Conservation (phyloP, 2,797 vertebrate genomes). For the Myripristis jacobus region DNA sequence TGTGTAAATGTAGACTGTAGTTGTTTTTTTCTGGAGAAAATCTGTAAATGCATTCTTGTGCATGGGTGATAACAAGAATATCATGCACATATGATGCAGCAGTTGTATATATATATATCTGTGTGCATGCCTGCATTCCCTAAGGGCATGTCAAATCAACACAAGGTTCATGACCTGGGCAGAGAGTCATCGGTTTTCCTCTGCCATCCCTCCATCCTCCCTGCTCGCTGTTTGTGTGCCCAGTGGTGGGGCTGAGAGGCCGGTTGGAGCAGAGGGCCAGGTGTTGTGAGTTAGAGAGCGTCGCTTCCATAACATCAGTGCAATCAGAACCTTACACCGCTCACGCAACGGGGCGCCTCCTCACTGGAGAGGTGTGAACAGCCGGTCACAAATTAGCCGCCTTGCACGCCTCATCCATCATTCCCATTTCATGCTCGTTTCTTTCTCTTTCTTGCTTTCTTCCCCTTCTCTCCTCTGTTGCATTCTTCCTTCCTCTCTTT, state of each 20-base stretch:
- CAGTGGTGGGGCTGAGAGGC: neutral
- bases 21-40: too few relatives aligned
- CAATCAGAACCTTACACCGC: conserved; percentile 63
- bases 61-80: too few relatives aligned
- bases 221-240: neutral
- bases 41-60: too few relatives aligned
- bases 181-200: conserved; percentile 15
- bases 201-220: conserved; percentile 14
- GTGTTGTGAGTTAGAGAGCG: conserved; percentile 70
- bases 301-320: conserved; percentile 63
- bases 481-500: neutral
- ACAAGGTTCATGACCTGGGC: conserved; percentile 3
- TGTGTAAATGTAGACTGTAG: too few relatives aligned
- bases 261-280: conserved; percentile 56
- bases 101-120: too few relatives aligned
- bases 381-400: conserved; percentile 67
- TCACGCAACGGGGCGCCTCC: conserved; percentile 40
- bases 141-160: conserved; percentile 1
- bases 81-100: too few relatives aligned
- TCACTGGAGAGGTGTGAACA: conserved; percentile 67
- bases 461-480: neutral
- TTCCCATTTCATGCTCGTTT: conserved; percentile 25
- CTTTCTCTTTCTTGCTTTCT: conserved; percentile 8
- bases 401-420: conserved; percentile 72
- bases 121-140: neutral